Conservation (phyloP, 2,113 vertebrate species). For the Menura novaehollandiae region DNA sequence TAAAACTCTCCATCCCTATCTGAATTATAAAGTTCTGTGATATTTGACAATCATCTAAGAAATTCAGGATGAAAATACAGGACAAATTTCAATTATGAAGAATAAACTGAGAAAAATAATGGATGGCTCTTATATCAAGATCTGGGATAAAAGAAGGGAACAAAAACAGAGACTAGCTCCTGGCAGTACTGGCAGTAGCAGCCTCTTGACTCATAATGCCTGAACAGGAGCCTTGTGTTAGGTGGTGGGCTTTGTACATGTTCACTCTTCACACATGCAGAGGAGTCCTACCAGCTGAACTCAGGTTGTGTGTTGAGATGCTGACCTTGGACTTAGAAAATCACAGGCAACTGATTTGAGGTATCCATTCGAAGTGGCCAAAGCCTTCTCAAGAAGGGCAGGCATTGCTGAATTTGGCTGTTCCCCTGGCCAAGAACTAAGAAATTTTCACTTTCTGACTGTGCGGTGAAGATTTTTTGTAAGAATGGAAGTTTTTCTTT, state of each 20-base stretch:
- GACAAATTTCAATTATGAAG: neutral
- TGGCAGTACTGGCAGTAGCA: neutral
- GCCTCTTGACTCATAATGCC: neutral
- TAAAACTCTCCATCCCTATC: neutral
- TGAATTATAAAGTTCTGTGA: neutral
- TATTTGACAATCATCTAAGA: neutral
- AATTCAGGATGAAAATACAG: neutral
- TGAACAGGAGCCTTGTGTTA: neutral
- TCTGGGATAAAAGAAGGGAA: neutral
- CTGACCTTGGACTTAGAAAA: neutral
- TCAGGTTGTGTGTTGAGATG: neutral
- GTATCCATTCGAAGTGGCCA: neutral
- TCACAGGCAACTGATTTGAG: neutral
- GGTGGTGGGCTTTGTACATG: rapidly evolving
- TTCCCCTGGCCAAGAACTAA: neutral
- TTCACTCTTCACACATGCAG: neutral
- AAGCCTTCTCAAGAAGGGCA: neutral
- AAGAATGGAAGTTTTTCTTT: neutral
- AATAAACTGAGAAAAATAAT: neutral
- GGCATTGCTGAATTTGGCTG: neutral
- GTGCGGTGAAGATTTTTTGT: neutral
- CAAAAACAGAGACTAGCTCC: neutral
- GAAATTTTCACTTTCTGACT: neutral
- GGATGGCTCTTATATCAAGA: neutral
- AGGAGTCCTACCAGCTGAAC: neutral